Evolutionary conservation across 2,888 invertebrate genomes (phyloP), one percentile per base, ranked within the genome.

Genomic region (Nematopogon swammerdamellus): DNA sequence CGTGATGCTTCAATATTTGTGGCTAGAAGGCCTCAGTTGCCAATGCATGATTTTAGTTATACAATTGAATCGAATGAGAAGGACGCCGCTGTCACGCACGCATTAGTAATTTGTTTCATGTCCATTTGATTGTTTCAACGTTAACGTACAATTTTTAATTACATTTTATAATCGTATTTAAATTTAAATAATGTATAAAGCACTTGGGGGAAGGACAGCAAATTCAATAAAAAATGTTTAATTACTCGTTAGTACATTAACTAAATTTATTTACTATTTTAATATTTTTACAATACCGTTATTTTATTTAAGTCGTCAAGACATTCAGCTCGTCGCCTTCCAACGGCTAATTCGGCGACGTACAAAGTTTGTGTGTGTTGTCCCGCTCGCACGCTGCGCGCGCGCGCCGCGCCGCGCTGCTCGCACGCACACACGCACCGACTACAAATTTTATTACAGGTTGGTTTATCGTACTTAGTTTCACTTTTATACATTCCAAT

Each of bases 201-300:
- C 80, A 80, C 80, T 80, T 80, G 72, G 80, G 80, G 80, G 75
- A 79, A 80, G 80, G 80, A 80, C 77, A 80, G 80, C 80, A 79
- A 80, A 80, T 80, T 75, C 73, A 80, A 80, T 80, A 73, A 80
- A 76, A 80, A 80, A 77, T 70, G 70, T 72, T 75, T 68, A 68
- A 68, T 72, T 72, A 74, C 72, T 72, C 70, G 72, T 76, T 73
- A 74, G 65, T 75, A 71, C 67, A 73, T 71, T 76, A 79, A 79
- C 77, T 77, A 77, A 79, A 77, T 76, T n/a, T 76, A 77, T 75
- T 74, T 64, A 66, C 79, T 79, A 79, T 75, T 69, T n/a, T 79
- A 76, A 77, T 79, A 76, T 77, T 72, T 75, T 74, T 76, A 77
- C 77, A 79, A 72, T 69, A 68, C 73, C 76, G 77, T 70, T 73